Base-by-base conservation (phyloP, 2,113 vertebrate genomes). In the Oenanthe oenanthe region DNA sequence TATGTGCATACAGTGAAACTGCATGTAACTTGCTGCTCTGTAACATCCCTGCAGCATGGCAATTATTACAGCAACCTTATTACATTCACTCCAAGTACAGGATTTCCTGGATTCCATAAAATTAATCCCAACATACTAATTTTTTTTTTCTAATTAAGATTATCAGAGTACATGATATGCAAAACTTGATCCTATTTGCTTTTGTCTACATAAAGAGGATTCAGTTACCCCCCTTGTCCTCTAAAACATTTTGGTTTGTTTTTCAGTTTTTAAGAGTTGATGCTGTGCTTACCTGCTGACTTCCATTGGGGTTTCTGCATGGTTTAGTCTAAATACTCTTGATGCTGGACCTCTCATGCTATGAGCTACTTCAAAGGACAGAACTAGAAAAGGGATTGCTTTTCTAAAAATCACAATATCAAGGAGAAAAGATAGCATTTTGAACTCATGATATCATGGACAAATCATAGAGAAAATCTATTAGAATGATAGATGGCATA, bases 311-410 rank as follows among this genome's bases (percentile, higher is more conserved):
- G 94, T 97, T 98, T 98, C 96, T 97, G 96, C 96, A 88, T 83
- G 94, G 97, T 96, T 97, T 97, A 96, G 90, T 95, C 91, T 97
- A 97, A 97, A 97, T 97, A 97, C 61, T 96, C 85, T 76, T 22
- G 31, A 96, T 85, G 91, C 74, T 89, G 97, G 92, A 96, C 95
- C 90, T 97, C 95, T 97, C 94, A 76, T 24, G 61, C 92, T 96
- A 97, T 71, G 89, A 97, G 93, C 88, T 95, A 94, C 89, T 97
- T 97, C 96, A 97, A 97, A 97, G 90, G 57, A 94, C 63, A 94
- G 67, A 93, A 76, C 47, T 63, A 79, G 88, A 91, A 96, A 97
- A 97, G 40, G 45, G 85, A 92, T 57, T 74, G 38, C 73, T 76
- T 83, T 93, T 91, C 86, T 73, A 62, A 93, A 83, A 97, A 94